Evolutionary conservation across 2,888 invertebrate genomes (phyloP).

Genomic region (Spodoptera picta): DNA sequence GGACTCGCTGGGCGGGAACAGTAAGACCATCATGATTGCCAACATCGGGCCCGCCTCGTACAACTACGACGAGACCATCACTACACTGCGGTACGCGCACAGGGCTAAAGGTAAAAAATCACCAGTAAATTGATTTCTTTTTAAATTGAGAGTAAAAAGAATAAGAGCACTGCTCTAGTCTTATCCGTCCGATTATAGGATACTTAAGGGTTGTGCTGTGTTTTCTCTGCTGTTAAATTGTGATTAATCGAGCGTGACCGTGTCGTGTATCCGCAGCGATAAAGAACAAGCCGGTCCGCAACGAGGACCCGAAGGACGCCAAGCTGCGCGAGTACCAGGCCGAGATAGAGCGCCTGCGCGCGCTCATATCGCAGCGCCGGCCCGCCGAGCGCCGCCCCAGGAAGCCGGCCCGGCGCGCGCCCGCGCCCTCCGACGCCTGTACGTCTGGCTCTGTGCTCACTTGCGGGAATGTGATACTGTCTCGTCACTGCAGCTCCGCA

Average conservation of each 20-base stretch:
- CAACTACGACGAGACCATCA: conserved; percentile 99
- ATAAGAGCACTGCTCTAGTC: too few relatives aligned
- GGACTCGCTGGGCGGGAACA: conserved; percentile 99
- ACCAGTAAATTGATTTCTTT: too few relatives aligned
- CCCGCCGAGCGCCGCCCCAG: conserved; percentile 63
- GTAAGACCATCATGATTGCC: conserved; percentile 99
- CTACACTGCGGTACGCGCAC: conserved; percentile 98
- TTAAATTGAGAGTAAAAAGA: too few relatives aligned
- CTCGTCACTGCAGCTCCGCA: too few relatives aligned
- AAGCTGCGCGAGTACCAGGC: conserved; percentile 98
- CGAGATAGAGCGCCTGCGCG: conserved; percentile 94
- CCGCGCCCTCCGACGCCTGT: conserved; percentile 52
- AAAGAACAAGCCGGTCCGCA: conserved; percentile 99
- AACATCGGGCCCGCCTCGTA: conserved; percentile 99
- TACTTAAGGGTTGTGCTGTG: too few relatives aligned
- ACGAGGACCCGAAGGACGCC: conserved; percentile 99
- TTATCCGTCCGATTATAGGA: too few relatives aligned
- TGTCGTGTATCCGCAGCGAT: conserved; percentile 90
- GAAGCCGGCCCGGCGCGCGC: conserved; percentile 29
- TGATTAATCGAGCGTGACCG: too few relatives aligned
- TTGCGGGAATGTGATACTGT: not conserved
- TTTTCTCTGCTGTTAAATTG: too few relatives aligned
- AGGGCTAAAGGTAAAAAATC: conserved; percentile 93
- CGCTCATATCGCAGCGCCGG: conserved; percentile 81
- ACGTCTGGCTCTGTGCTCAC: conserved; percentile 17